Base-by-base conservation (phyloP, 2,113 vertebrate genomes). In the Corynorhinus townsendii region DNA sequence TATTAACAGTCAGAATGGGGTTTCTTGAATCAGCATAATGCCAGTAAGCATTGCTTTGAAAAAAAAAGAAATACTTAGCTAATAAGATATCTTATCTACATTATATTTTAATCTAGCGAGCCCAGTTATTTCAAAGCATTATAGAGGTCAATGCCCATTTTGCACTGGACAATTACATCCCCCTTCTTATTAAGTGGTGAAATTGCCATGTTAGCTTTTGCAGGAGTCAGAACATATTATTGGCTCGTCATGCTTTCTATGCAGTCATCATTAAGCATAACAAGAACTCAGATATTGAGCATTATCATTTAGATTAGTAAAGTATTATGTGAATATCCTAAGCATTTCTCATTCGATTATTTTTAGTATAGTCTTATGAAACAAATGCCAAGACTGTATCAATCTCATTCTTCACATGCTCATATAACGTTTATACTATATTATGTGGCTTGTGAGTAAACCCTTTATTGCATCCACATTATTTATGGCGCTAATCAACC, bases 301-400 rank as follows among this genome's bases (percentile, higher is more conserved):
- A 92, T 96, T 95, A 95, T 94, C 77, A 96, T 97, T 97, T 95
- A 96, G 93, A 94, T 97, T 96, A 92, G 52, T 87, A 88, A 92
- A 89, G 77, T 43, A 69, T 72, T 59, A 3, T 96, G 66, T 91
- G 72, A 93, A n/a, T 96, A 95, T 92, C 68, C 64, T 92, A 81
- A 94, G 56, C 83, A 82, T 86, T 81, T 96, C 64, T 68, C 64
- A 80, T 54, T 90, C 45, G 62, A 88, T 96, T 96, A 79, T 96
- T 92, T 91, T 93, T 94, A 43, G 33, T 52, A 66, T 69, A 79
- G 10, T 47, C 35, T 94, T 83, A 64, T 17, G 59, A 89, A 66
- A 80, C 64, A 68, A 64, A 80, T 64, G 38, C 52, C 64, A 93
- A 82, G 62, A 66, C 24, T 75, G 2, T 52, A 26, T 87, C 33